A percentile compares a stretch with the other conserved stretches of the same genome.
Evolutionary conservation across 1,140 invertebrate genomes (phyloP).

Genomic region (Danaus melanippus): DNA sequence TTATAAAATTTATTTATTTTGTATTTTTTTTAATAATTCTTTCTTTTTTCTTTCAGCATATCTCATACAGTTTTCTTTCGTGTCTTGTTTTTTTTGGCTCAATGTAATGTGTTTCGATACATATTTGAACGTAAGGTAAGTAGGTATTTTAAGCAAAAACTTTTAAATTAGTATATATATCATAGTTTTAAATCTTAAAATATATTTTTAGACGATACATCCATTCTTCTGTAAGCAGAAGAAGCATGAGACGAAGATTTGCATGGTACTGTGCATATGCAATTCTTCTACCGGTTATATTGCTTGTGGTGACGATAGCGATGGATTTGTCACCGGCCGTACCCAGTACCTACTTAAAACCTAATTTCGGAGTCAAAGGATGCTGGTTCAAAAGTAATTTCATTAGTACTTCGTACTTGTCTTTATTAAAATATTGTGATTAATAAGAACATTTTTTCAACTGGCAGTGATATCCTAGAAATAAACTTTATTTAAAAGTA

Average conservation of each 20-base stretch:
- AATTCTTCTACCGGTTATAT: constrained; percentile 53
- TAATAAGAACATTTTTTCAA: no score
- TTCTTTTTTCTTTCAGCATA: constrained; percentile 68
- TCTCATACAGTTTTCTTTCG: constrained; percentile 78
- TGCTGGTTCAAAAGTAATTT: constrained; percentile 77
- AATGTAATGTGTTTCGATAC: constrained; percentile 78
- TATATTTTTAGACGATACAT: constrained; percentile 44
- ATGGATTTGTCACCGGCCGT: constrained; percentile 73
- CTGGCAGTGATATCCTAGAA: no score
- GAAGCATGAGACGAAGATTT: constrained; percentile 56
- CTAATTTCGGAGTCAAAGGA: constrained; percentile 71
- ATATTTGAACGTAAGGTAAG: constrained; percentile 66
- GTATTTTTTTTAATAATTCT: neutral
- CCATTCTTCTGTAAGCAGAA: constrained; percentile 45
- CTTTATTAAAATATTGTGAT: neutral
- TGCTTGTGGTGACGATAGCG: constrained; percentile 72
- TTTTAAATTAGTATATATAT: constrained; percentile 8
- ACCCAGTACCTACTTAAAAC: constrained; percentile 70
- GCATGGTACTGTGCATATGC: constrained; percentile 61
- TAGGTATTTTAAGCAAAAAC: constrained; percentile 12
- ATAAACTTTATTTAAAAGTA: no score
- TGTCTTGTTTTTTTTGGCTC: constrained; percentile 81
- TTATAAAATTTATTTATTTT: neutral
- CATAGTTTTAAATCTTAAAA: neutral
- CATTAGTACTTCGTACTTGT: neutral